These are phyloP conservation scores for Paralichthys olivaceus DNA, from an alignment of 2,113 vertebrate genomes.

Conservation along the genomic window DNA sequence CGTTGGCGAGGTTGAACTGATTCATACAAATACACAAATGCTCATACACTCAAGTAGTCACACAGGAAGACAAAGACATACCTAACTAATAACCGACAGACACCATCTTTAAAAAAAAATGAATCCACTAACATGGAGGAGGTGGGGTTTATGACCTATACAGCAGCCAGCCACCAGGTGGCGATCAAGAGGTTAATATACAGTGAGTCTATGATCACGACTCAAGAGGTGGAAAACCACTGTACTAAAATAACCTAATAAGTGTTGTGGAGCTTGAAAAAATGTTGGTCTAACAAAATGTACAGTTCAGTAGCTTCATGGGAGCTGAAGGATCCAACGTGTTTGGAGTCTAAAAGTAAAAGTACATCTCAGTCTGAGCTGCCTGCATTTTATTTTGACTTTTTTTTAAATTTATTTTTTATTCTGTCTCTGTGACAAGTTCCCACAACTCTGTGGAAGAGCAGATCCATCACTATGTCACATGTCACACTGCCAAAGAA, in stretches of 20 bases:
- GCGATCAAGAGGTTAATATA: too few relatives aligned
- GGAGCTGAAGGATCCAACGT: background rate
- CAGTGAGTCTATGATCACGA: too few relatives aligned
- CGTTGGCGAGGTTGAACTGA: slow-evolving; percentile 92
- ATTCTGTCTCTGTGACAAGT: background rate
- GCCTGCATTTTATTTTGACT: background rate
- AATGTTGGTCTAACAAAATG: background rate
- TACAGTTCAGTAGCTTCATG: background rate
- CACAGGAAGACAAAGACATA: background rate
- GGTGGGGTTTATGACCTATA: too few relatives aligned
- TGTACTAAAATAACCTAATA: background rate
- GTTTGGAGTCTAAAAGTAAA: background rate
- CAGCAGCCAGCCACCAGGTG: too few relatives aligned
- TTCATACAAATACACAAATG: background rate
- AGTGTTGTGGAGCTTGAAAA: background rate
- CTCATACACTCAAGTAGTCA: background rate
- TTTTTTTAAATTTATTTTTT: background rate
- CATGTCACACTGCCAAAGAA: background rate
- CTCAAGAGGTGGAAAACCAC: too few relatives aligned
- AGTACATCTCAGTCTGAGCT: background rate
- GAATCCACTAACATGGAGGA: too few relatives aligned
- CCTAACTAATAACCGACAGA: too few relatives aligned
- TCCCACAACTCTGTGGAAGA: background rate
- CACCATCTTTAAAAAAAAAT: background rate
- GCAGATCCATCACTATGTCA: background rate